Percentiles rank a stretch among this genome's conserved stretches.
Conservation (phyloP, 2,888 invertebrate species). For the Gymnosoma rotundatum region DNA sequence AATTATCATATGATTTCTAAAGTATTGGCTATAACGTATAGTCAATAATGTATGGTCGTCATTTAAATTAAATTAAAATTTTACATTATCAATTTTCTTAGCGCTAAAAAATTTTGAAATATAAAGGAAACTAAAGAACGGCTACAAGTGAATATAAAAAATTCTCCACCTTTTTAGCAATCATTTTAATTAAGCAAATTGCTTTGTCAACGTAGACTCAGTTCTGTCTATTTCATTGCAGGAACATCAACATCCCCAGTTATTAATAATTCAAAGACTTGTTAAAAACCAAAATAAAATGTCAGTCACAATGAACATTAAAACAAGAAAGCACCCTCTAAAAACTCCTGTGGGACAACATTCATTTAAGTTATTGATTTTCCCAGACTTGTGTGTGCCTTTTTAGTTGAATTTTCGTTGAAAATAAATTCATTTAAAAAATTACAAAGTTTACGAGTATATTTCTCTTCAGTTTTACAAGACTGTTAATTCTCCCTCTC, state of each 20-base stretch:
- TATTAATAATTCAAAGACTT: slow-evolving; percentile 32
- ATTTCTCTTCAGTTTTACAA: too few relatives aligned
- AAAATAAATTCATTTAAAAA: too few relatives aligned
- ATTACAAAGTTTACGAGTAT: too few relatives aligned
- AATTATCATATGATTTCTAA: too few relatives aligned
- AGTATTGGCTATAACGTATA: too few relatives aligned
- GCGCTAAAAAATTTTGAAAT: too few relatives aligned
- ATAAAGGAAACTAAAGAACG: too few relatives aligned
- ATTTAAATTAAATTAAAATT: too few relatives aligned
- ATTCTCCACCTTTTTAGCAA: neutral
- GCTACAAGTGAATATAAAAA: neutral
- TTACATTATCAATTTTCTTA: too few relatives aligned
- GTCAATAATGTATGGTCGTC: too few relatives aligned
- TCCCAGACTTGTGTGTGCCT: neutral
- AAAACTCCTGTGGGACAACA: slow-evolving; percentile 3
- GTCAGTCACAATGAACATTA: neutral
- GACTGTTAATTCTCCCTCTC: too few relatives aligned
- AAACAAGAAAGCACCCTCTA: neutral
- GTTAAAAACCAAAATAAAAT: neutral
- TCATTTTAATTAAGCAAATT: neutral
- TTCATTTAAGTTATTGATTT: slow-evolving; percentile 26
- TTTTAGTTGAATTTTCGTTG: too few relatives aligned
- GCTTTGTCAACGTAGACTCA: neutral
- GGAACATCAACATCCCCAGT: neutral
- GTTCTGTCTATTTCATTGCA: neutral